Conservation (phyloP, 1,140 invertebrate species). For the Euglossa dilemma region DNA sequence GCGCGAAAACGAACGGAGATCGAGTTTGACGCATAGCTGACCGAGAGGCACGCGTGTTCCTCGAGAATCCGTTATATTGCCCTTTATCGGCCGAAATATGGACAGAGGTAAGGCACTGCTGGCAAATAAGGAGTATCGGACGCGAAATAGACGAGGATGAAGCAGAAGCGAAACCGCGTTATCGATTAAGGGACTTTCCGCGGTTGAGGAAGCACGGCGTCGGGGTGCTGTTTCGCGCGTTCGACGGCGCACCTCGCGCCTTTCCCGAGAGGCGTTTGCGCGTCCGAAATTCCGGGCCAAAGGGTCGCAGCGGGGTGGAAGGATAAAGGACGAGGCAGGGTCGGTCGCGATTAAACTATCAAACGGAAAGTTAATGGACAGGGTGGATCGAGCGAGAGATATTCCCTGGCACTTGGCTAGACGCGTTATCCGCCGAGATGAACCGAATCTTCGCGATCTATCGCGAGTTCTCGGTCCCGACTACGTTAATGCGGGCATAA, state of each 20-base stretch:
- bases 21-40: background rate
- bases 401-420: background rate
- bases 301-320: background rate
- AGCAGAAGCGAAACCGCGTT: background rate
- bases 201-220: background rate
- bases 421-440: slow-evolving; percentile 10
- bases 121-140: slow-evolving; percentile 63
- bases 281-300: background rate
- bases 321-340: background rate
- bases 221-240: too few species aligned
- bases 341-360: slow-evolving; percentile 29
- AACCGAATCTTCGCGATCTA: slow-evolving; percentile 12
- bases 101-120: slow-evolving; percentile 66
- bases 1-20: background rate
- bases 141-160: background rate
- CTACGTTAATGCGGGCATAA: slow-evolving; percentile 9
- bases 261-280: too few species aligned
- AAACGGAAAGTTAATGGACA: slow-evolving; percentile 16
- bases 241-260: background rate
- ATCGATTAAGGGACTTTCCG: background rate
- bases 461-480: background rate
- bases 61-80: slow-evolving; percentile 65
- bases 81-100: slow-evolving; percentile 76
- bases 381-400: slow-evolving; percentile 4
- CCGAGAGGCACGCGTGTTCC: background rate